Base-by-base conservation (phyloP, 2,888 invertebrate species). In the Baccha elongata region DNA sequence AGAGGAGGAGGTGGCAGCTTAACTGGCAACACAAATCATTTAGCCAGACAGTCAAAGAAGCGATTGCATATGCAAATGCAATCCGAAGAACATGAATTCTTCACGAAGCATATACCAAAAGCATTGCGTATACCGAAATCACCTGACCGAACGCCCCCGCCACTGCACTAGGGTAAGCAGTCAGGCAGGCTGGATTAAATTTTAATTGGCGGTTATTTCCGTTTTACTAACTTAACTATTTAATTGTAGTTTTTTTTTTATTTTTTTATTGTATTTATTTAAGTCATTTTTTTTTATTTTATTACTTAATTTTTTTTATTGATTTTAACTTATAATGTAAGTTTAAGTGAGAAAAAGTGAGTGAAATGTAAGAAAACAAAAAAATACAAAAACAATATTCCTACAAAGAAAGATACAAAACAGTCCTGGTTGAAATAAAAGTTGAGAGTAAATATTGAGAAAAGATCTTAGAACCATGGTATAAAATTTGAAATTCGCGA, bases 131-230 rank as follows among this genome's bases (percentile, higher is more conserved):
- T 87, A 74, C 87, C 87, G 64, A 90, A 89, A 85, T 87, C 87
- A 78, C 87, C 87, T 62, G 89, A 89, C 86, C 90, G 91, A 86
- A 90, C 91, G 85, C 91, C 91, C 84, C 90, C 90, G 69, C 91
- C 91, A 48, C 86, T 91, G 74, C 91, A 90, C 71, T 89, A 87
- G 86, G 64, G 29, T 50, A 68, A 78, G 53, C 53, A 74, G 85
- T 52, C 32, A 26, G 64, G 75, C 71, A 75, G 74, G 79, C 68
- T 68, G 79, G 52, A 73, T 50, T 60, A 64, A 48, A 44, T 44
- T 73, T 62, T 19, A 46, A 42, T 29, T 44, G n/a, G 53, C 60
- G 79, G 64, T 68, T 69, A 35, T 53, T 46, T 53, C 60, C 67
- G 68, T 65, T 72, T 46, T 60, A 48, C 53, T 65, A 74, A 73